phyloP scores from a whole-genome alignment of 2,113 vertebrate genomes.

The Oreamnos americanus region DNA sequence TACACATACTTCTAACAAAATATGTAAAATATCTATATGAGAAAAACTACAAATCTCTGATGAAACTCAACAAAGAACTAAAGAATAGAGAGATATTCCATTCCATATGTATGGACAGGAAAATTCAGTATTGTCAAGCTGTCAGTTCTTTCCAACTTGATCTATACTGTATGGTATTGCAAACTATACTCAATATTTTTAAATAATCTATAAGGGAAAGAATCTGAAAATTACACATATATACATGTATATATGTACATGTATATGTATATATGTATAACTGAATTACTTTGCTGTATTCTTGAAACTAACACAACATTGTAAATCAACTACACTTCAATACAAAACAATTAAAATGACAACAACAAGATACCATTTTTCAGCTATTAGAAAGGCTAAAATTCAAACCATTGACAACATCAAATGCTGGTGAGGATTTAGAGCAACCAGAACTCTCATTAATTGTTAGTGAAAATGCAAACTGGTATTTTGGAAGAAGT shows the following conservation, averaged over 20 bases:
- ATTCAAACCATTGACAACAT: not conserved
- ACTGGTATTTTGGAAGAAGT: not conserved
- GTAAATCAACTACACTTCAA: not conserved
- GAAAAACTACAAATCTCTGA: not conserved
- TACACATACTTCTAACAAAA: not conserved
- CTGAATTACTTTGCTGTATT: not conserved
- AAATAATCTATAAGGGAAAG: not conserved
- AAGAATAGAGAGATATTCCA: not conserved
- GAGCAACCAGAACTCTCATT: not conserved
- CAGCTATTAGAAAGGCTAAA: not conserved
- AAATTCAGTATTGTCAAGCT: not conserved
- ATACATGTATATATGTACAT: not conserved
- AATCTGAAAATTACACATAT: not conserved
- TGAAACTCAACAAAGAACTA: not conserved
- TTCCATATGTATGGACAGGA: not conserved
- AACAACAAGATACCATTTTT: not conserved
- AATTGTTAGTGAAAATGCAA: not conserved
- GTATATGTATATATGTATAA: not conserved
- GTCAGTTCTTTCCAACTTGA: not conserved
- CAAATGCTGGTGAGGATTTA: not conserved
- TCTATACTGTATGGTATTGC: not conserved
- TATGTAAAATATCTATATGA: not conserved
- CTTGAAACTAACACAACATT: not conserved
- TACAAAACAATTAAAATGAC: not conserved
- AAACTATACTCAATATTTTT: not conserved